Evolutionary conservation across 2,797 vertebrate species (phyloP).

Genomic region (Trachops cirrhosus): DNA sequence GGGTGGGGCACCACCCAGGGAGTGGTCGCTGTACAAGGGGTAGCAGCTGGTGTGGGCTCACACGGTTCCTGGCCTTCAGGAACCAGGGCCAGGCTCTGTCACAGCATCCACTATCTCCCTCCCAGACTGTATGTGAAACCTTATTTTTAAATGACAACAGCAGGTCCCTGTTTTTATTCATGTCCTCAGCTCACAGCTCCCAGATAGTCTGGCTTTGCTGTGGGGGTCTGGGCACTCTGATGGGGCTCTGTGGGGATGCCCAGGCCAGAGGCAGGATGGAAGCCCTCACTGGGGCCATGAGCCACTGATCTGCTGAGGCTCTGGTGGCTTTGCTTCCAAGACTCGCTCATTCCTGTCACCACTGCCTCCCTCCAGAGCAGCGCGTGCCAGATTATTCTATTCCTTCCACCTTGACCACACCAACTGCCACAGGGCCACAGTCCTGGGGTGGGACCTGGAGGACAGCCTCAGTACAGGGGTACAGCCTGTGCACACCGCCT

Average conservation of each 20-base stretch:
- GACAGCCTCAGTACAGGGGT: no score
- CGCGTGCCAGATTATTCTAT: rapidly evolving
- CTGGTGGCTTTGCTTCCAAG: not conserved
- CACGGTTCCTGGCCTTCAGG: rapidly evolving
- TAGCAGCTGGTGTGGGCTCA: not conserved
- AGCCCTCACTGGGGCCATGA: not conserved
- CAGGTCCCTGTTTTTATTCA: rapidly evolving
- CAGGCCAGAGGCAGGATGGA: not conserved
- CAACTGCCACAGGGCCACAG: rapidly evolving
- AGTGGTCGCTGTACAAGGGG: not conserved
- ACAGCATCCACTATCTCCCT: not conserved
- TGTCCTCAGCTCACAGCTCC: no score
- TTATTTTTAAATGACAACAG: not conserved
- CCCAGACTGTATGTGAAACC: rapidly evolving
- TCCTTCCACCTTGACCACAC: not conserved
- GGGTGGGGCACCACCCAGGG: not conserved
- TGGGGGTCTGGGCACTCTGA: no score
- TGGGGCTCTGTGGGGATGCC: not conserved
- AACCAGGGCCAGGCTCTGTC: not conserved
- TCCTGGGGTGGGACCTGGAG: not conserved
- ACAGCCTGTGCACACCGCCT: not conserved
- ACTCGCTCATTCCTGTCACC: conserved; percentile 62
- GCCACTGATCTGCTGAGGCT: not conserved
- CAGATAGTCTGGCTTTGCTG: not conserved
- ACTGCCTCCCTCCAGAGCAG: conserved; percentile 49